Base-by-base conservation (phyloP, 2,888 invertebrate genomes). In the Ethmia dodecea region DNA sequence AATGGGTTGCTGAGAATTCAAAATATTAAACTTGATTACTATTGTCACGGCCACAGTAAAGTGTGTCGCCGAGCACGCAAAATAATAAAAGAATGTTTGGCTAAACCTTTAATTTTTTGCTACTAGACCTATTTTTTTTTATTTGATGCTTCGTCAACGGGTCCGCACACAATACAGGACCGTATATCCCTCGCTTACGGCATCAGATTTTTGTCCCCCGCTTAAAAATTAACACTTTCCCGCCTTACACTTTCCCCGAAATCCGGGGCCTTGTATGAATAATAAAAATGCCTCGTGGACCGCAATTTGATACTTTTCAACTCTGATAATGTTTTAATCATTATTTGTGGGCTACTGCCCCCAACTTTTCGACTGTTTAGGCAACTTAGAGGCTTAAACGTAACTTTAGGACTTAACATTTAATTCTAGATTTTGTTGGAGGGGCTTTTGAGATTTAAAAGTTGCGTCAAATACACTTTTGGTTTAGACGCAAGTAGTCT, bases 141-240 rank as follows among this genome's bases (percentile, higher is more conserved):
- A n/a, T n/a, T n/a, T n/a, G n/a, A n/a, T n/a, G n/a, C n/a, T n/a
- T n/a, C n/a, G n/a, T n/a, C n/a, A n/a, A n/a, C n/a, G 2, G 16
- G n/a, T 10, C 5, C 28, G 31, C 11, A 6, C 43, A 11, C 1
- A 45, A 37, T 41, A 33, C 3, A 0, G 2, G 0, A 14, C 39
- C 49, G 58, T 65, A 37, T 46, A 22, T 52, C 45, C 35, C 12
- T 25, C 33, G 46, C 46, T 51, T 44, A 46, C 28, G 43, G 47
- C 51, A 55, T 59, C 60, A 60, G 59, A 71, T 67, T 67, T 67
- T 68, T 60, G 64, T 64, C 62, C 48, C 54, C 43, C 59, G 53
- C 55, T 78, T 71, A 76, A 78, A 77, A 77, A 76, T 78, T 75
- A 75, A 78, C 75, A 75, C 71, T 74, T 72, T 55, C 62, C 43